phyloP scores from a whole-genome alignment of 1,140 invertebrate species.

The Ceratoteleas bidentatus region DNA sequence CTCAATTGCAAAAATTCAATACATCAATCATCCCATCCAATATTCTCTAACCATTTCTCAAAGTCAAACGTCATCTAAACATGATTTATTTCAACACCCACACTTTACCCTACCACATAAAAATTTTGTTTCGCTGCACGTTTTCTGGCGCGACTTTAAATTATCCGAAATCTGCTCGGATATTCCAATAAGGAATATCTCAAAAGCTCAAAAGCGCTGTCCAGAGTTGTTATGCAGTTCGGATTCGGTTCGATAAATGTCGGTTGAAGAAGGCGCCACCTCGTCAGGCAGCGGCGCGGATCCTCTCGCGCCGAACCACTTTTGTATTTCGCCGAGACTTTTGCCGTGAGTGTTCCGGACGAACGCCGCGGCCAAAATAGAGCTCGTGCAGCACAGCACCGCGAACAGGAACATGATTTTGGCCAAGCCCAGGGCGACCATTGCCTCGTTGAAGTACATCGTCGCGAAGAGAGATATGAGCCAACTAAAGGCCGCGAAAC shows the following conservation, averaged over 20 bases:
- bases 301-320: constrained; percentile 49
- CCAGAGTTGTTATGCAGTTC: constrained; percentile 14
- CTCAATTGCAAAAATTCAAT: too few species aligned
- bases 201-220: background rate
- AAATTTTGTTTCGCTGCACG: too few species aligned
- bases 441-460: constrained; percentile 82
- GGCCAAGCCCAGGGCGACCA: constrained; percentile 81
- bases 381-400: constrained; percentile 84
- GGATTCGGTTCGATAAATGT: constrained; percentile 16
- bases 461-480: constrained; percentile 82
- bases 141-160: too few species aligned
- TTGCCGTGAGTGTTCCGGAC: constrained; percentile 88
- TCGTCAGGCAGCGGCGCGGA: background rate
- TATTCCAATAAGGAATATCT: background rate
- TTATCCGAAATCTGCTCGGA: too few species aligned
- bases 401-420: constrained; percentile 89
- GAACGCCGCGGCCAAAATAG: constrained; percentile 84
- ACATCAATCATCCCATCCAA: too few species aligned
- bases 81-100: too few species aligned
- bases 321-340: constrained; percentile 77
- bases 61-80: too few species aligned
- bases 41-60: too few species aligned
- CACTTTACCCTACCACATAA: too few species aligned
- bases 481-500: constrained; percentile 82
- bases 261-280: background rate